These are phyloP conservation scores for Dinomys branickii DNA, from an alignment of 2,113 vertebrate species.

Conservation along the genomic window DNA sequence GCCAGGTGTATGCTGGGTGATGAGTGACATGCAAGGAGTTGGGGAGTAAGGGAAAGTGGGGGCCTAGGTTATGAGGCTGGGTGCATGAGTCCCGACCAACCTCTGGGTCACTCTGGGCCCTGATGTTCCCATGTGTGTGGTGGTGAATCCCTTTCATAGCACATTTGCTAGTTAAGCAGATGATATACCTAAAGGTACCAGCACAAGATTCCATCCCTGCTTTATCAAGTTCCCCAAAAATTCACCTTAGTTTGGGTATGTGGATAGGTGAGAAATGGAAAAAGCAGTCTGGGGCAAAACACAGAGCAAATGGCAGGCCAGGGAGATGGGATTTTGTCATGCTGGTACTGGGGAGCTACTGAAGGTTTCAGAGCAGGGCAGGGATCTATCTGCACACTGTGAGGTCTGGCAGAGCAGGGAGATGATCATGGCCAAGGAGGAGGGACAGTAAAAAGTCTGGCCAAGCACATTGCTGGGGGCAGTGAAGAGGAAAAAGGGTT, in stretches of 20 bases:
- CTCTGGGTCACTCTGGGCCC: neutral
- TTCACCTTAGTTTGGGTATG: neutral
- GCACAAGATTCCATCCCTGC: neutral
- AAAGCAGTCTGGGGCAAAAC: neutral
- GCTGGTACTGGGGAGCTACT: neutral
- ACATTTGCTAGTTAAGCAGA: neutral
- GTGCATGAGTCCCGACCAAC: neutral
- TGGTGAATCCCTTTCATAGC: neutral
- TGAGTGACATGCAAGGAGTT: neutral
- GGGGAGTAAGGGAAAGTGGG: too few species aligned
- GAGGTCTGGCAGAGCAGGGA: neutral
- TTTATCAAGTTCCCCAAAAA: neutral
- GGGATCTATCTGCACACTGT: neutral
- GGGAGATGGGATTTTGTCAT: neutral
- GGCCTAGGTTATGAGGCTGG: neutral
- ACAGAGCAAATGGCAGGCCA: neutral
- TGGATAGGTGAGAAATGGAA: neutral
- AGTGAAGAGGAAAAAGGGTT: neutral
- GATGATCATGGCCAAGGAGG: neutral
- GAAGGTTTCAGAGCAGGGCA: neutral
- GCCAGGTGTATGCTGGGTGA: neutral
- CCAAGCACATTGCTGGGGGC: neutral
- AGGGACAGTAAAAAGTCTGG: neutral
- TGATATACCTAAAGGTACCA: neutral
- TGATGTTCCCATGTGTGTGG: neutral